These are phyloP conservation scores for Hyla sarda DNA, from an alignment of 2,113 vertebrate genomes.

Conservation along the genomic window DNA sequence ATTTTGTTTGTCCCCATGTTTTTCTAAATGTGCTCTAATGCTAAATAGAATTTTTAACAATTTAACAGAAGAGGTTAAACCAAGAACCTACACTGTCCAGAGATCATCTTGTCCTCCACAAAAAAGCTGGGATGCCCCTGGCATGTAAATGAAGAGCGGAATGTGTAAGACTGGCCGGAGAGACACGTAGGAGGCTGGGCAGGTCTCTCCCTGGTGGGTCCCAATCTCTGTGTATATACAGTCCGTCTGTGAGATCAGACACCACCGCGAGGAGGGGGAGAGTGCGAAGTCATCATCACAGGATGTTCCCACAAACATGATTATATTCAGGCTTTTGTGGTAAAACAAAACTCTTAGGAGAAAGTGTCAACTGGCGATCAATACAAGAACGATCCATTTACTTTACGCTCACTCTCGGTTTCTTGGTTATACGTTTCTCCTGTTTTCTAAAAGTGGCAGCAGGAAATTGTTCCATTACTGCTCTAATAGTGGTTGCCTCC, in stretches of 20 bases:
- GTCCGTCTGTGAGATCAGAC: conserved; percentile 44
- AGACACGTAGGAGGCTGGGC: conserved; percentile 42
- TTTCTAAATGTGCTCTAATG: too few relatives aligned
- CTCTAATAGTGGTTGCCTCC: neutral
- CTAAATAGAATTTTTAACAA: too few relatives aligned
- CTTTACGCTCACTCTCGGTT: neutral
- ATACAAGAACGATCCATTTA: neutral
- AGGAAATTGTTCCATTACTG: too few relatives aligned
- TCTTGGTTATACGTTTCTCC: neutral
- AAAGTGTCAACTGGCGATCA: conserved; percentile 46
- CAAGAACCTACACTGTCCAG: too few relatives aligned
- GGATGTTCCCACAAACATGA: conserved; percentile 48
- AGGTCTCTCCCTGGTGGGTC: conserved; percentile 53
- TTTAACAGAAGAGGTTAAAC: too few relatives aligned
- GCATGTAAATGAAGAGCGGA: conserved; percentile 4
- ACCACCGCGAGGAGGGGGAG: conserved; percentile 4
- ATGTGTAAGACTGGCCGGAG: conserved; percentile 17
- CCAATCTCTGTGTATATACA: conserved; percentile 41
- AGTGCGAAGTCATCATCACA: neutral
- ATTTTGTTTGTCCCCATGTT: too few relatives aligned
- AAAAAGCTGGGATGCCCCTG: conserved; percentile 15
- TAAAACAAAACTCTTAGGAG: conserved; percentile 42
- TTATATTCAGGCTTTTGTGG: conserved; percentile 44
- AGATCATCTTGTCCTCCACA: neutral
- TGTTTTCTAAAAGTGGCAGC: neutral